Evolutionary conservation across 2,797 vertebrate genomes (phyloP).

Genomic region (Molossus alvarezi): DNA sequence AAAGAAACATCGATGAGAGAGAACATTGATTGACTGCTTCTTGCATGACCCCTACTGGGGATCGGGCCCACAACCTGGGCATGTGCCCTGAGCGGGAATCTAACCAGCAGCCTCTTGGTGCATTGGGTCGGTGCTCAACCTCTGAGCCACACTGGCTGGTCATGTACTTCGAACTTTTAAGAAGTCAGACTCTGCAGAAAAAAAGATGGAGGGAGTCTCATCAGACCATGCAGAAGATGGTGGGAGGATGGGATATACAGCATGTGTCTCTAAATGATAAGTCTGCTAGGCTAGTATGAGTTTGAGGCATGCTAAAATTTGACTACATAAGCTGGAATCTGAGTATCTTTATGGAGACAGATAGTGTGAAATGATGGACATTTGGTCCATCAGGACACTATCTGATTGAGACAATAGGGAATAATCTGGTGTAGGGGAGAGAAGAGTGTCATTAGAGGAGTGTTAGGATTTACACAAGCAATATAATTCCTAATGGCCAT

Average conservation of each 20-base stretch:
- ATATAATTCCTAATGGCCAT: no score
- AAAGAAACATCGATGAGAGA: neutral
- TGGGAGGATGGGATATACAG: neutral
- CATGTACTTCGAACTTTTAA: constrained; percentile 37
- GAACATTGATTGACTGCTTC: neutral
- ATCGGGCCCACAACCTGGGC: neutral
- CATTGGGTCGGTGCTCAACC: neutral
- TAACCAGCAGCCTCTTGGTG: neutral
- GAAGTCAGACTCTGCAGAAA: neutral
- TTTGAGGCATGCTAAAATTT: constrained; percentile 10
- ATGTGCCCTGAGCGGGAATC: neutral
- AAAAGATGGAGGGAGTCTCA: neutral
- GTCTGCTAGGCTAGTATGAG: neutral
- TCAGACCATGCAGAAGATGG: neutral
- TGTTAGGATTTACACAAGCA: no score
- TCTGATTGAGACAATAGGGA: neutral
- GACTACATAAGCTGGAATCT: constrained; percentile 12
- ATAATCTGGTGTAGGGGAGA: neutral
- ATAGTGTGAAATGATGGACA: neutral
- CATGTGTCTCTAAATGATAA: neutral
- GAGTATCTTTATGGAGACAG: neutral
- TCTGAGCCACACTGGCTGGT: neutral
- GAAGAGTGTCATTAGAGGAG: no score
- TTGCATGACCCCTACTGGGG: neutral
- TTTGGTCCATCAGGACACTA: neutral